Conservation (phyloP, 2,797 vertebrate genomes). For the Alauda arvensis region DNA sequence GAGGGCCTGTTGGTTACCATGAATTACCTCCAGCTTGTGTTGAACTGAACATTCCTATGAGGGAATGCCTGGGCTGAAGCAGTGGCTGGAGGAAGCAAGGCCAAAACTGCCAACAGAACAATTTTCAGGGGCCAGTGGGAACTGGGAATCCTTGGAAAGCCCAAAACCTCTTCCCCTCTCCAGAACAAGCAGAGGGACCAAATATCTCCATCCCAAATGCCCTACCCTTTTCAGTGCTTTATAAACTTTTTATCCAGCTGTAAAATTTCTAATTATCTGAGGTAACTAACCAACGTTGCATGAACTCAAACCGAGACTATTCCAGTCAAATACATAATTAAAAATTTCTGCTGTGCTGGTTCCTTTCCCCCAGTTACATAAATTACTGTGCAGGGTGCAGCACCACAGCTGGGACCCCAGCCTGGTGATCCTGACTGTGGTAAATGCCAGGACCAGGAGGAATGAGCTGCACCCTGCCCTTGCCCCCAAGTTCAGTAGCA, state of each 20-base stretch:
- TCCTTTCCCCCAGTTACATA: not conserved
- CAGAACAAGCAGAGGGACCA: not conserved
- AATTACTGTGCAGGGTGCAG: not conserved
- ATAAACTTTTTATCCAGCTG: slow-evolving; percentile 31
- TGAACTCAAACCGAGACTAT: not conserved
- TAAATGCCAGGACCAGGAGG: not conserved
- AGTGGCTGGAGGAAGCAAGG: fast-evolving
- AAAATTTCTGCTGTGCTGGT: slow-evolving; percentile 14
- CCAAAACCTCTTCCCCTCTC: not conserved
- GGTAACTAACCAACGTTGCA: slow-evolving; percentile 8
- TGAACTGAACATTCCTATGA: not conserved
- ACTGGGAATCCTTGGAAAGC: not conserved
- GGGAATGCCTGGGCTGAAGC: not conserved
- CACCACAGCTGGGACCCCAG: not conserved
- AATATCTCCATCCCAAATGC: not conserved
- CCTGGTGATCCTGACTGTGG: fast-evolving
- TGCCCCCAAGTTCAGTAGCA: not conserved
- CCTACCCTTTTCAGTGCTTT: not conserved
- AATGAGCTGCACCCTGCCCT: not conserved
- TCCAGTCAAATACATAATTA: slow-evolving; percentile 29
- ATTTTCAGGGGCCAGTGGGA: fast-evolving
- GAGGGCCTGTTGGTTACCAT: not conserved
- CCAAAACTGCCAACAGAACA: not conserved
- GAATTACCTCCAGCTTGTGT: not conserved
- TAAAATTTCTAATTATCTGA: slow-evolving; percentile 46